Percentiles rank a stretch among this genome's conserved stretches.
Evolutionary conservation across 1,140 invertebrate genomes (phyloP).

Genomic region (Drosophila orosa): DNA sequence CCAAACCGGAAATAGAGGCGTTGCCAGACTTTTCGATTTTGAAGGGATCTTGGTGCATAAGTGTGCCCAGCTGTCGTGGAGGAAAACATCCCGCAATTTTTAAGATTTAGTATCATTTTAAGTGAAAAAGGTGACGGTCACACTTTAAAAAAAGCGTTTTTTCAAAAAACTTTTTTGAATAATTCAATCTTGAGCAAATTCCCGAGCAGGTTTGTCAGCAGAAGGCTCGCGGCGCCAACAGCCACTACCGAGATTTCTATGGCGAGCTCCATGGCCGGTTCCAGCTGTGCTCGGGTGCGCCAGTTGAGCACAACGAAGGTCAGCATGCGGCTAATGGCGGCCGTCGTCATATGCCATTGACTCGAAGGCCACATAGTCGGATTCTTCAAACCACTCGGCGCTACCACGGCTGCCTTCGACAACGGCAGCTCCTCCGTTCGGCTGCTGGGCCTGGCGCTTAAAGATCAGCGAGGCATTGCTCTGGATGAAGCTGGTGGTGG

Average conservation of each 20-base stretch:
- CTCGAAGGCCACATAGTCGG: constrained; percentile 96
- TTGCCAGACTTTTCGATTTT: no score
- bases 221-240: constrained; percentile 37
- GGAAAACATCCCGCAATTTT: neutral
- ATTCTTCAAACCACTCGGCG: constrained; percentile 90
- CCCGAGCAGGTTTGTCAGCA: constrained; percentile 61
- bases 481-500: constrained; percentile 95
- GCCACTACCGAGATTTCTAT: constrained; percentile 75
- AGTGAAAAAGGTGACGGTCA: neutral
- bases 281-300: constrained; percentile 89
- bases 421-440: constrained; percentile 15
- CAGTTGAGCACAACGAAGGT: constrained; percentile 92
- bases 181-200: no score
- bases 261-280: constrained; percentile 85
- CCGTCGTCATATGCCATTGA: constrained; percentile 90
- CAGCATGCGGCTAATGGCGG: constrained; percentile 88
- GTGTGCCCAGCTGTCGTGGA: neutral
- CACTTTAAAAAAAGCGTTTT: no score
- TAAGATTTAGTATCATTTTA: neutral
- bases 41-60: no score
- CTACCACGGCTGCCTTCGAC: constrained; percentile 49
- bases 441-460: constrained; percentile 84
- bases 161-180: no score
- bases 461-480: constrained; percentile 94
- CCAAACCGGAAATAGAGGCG: no score